A percentile compares a stretch with the other conserved stretches of the same genome.
These are phyloP conservation scores for Chondrosia reniformis DNA, from an alignment of 37 sponge, comb jelly and placozoan genomes.

Conservation along the genomic window DNA sequence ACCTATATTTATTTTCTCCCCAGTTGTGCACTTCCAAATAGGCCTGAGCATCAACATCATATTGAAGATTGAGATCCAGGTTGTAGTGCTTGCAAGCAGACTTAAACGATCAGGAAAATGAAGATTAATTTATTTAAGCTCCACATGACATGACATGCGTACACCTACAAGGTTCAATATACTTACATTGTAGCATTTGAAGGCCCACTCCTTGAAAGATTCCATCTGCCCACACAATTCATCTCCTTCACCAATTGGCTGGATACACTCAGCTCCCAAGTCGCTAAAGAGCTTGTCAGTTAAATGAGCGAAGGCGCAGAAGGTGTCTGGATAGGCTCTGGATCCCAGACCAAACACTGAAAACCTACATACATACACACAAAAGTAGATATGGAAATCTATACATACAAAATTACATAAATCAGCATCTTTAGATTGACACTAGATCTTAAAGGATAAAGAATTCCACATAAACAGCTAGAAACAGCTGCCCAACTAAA, in stretches of 20 bases:
- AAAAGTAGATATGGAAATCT: neutral
- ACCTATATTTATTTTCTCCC: neutral
- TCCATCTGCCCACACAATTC: slow-evolving; percentile 90
- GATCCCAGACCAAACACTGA: slow-evolving; percentile 90
- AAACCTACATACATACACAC: slow-evolving; percentile 33
- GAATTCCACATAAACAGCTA: no score
- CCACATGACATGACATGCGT: no score
- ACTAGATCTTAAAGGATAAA: neutral
- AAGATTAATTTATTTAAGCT: no score
- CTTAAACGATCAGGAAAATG: slow-evolving; percentile 14
- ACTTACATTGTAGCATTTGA: slow-evolving; percentile 26
- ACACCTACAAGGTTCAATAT: slow-evolving; percentile 1
- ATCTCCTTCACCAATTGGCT: slow-evolving; percentile 72
- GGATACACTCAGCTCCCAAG: slow-evolving; percentile 67
- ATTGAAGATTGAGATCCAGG: slow-evolving; percentile 41
- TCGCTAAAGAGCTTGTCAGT: slow-evolving; percentile 68
- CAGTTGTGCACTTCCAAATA: slow-evolving; percentile 12
- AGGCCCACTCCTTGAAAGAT: slow-evolving; percentile 56
- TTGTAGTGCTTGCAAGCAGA: slow-evolving; percentile 56
- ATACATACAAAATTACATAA: neutral
- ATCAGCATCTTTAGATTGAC: neutral
- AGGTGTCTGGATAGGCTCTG: slow-evolving; percentile 76
- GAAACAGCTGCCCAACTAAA: no score
- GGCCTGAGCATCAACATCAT: neutral
- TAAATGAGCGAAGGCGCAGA: slow-evolving; percentile 80